A percentile compares a stretch with the other conserved stretches of the same genome.
Evolutionary conservation across 1,140 invertebrate species (phyloP).

Genomic region (Homarus americanus): DNA sequence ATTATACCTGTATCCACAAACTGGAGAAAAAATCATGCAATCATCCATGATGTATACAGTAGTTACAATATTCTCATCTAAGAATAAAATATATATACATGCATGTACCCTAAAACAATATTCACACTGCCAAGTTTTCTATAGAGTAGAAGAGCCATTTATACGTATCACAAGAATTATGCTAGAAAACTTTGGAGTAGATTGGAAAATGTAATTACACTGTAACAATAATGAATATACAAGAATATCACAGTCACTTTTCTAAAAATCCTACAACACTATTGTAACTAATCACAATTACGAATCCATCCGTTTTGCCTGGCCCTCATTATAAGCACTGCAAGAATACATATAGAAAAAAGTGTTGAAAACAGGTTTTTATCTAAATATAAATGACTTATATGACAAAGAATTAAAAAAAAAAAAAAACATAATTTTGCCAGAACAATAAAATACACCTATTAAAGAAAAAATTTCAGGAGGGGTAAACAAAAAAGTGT

Average conservation of each 20-base stretch:
- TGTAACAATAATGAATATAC: neutral
- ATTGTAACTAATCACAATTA: neutral
- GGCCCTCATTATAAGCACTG: neutral
- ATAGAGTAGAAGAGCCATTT: neutral
- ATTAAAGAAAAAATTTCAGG: too few relatives aligned
- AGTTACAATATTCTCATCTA: neutral
- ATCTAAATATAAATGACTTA: neutral
- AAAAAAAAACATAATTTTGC: neutral
- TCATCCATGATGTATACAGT: neutral
- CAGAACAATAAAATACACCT: neutral
- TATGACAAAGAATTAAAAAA: neutral
- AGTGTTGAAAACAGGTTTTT: neutral
- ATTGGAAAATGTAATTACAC: neutral
- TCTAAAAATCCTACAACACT: neutral
- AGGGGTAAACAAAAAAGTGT: too few relatives aligned
- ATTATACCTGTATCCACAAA: neutral
- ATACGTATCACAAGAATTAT: conserved; percentile 4
- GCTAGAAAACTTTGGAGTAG: neutral
- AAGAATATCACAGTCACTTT: neutral
- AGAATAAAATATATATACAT: conserved; percentile 15
- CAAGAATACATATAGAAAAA: neutral
- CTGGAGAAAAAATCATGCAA: neutral
- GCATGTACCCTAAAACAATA: neutral
- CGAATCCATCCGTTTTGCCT: neutral
- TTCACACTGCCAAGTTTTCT: conserved; percentile 1